phyloP scores from a whole-genome alignment of 2,797 vertebrate genomes.

The Cynopterus sphinx region DNA sequence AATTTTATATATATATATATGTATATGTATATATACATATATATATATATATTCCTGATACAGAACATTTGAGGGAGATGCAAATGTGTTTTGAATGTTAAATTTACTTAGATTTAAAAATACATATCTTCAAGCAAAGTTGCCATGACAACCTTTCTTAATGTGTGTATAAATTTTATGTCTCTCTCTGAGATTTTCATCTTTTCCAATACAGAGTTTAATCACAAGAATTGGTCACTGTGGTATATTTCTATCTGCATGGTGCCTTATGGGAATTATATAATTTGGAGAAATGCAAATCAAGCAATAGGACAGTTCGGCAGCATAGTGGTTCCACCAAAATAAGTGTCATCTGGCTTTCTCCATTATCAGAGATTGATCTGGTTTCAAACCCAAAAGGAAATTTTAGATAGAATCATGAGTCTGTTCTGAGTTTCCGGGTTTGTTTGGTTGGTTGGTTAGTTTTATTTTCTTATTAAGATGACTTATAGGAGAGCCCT shows the following conservation, averaged over 20 bases:
- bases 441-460: too few species aligned
- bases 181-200: conserved; percentile 79
- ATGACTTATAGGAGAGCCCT: background rate
- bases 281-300: conserved; percentile 52
- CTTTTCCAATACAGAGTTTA: conserved; percentile 65
- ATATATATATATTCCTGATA: conserved; percentile 61
- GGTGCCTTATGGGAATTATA: conserved; percentile 53
- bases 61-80: conserved; percentile 83
- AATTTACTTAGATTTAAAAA: conserved; percentile 88
- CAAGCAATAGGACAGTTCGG: background rate
- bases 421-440: background rate
- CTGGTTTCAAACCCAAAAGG: conserved; percentile 38
- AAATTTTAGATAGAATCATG: conserved; percentile 37
- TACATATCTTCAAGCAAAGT: conserved; percentile 85
- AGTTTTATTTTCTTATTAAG: background rate
- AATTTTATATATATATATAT: conserved; percentile 57
- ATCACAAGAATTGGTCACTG: conserved; percentile 69
- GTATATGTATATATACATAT: too few species aligned
- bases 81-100: conserved; percentile 86
- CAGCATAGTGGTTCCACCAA: background rate
- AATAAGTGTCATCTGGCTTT: background rate
- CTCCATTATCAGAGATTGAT: background rate
- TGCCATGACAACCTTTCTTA: conserved; percentile 87
- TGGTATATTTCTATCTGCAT: conserved; percentile 69
- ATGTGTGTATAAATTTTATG: conserved; percentile 81